Evolutionary conservation across 2,113 vertebrate genomes (phyloP).

Genomic region (Periophthalmodon schlosseri): DNA sequence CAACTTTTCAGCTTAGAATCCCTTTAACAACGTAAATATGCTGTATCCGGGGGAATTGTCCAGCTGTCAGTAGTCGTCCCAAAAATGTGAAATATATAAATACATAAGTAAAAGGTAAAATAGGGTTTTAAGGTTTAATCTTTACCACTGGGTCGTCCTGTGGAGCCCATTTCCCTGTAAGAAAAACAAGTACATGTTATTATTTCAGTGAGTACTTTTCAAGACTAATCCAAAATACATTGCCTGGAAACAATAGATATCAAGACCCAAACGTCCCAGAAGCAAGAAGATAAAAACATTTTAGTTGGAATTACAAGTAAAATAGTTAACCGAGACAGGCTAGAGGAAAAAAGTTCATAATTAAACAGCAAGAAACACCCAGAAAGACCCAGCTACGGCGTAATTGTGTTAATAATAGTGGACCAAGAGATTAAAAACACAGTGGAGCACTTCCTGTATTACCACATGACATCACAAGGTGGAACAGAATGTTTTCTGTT

Average conservation of each 20-base stretch:
- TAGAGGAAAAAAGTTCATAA: conserved; percentile 15
- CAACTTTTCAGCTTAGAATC: background rate
- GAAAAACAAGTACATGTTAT: background rate
- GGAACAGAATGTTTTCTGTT: too few relatives aligned
- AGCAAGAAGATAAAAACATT: conserved; percentile 5
- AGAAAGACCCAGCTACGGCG: background rate
- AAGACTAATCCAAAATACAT: background rate
- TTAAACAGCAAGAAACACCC: conserved; percentile 6
- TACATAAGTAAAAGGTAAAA: background rate
- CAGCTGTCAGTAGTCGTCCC: conserved; percentile 29
- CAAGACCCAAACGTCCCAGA: background rate
- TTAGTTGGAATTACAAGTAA: background rate
- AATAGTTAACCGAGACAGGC: conserved; percentile 11
- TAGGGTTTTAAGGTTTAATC: accelerated
- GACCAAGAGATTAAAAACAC: background rate
- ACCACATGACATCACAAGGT: too few relatives aligned
- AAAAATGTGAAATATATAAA: conserved; percentile 6
- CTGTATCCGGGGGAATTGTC: background rate
- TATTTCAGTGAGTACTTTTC: background rate
- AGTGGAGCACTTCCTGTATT: too few relatives aligned
- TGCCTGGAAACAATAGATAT: background rate
- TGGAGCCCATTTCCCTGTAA: conserved; percentile 48
- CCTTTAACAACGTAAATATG: background rate
- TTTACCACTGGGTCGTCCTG: conserved; percentile 59
- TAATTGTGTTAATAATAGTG: background rate